Evolutionary conservation across 2,888 invertebrate genomes (phyloP), one percentile per base, ranked within the genome.

Genomic region (Adela reaumurella): DNA sequence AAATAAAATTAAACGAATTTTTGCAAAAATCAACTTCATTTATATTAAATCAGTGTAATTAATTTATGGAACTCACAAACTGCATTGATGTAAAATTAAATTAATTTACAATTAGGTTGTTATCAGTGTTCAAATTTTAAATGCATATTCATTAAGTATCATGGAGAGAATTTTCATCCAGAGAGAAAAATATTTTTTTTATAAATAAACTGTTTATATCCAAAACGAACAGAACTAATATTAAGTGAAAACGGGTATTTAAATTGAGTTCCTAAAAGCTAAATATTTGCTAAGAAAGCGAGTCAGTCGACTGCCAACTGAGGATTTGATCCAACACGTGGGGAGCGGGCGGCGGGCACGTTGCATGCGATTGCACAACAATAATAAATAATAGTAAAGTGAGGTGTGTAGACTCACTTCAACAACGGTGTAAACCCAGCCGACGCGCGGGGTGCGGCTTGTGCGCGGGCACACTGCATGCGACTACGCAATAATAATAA

Each of bases 81-180:
- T 76, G 70, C 74, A 71, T 72, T 74, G 67, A 68, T 70, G 71
- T 70, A 72, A 74, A 71, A 70, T 35, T 72, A 74, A 69, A 70
- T 35, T 35, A 35, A 35, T 68, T 73, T 72, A 74, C 65, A 70
- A n/a, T 69, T 69, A 72, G n/a, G 67, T 68, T 72, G 67, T 68
- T 72, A 73, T 73, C 72, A 74, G 68, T 68, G 68, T 65, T 67
- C 69, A 64, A 67, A 68, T 70, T 74, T 74, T 74, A 77, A 77
- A 78, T 77, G 78, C 77, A 73, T 58, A 61, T 63, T 63, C 58
- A 58, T 58, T 67, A 68, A 74, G 74, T 76, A 74, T 74, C 73
- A 76, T 73, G 73, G 74, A 65, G 62, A 61, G 14, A 14, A 14
- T 8, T 35, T 24, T 24, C 4, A 35, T 35, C 35, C 35, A 14